These are phyloP conservation scores for Metellina segmentata DNA, from an alignment of 2,888 invertebrate species.

Conservation along the genomic window DNA sequence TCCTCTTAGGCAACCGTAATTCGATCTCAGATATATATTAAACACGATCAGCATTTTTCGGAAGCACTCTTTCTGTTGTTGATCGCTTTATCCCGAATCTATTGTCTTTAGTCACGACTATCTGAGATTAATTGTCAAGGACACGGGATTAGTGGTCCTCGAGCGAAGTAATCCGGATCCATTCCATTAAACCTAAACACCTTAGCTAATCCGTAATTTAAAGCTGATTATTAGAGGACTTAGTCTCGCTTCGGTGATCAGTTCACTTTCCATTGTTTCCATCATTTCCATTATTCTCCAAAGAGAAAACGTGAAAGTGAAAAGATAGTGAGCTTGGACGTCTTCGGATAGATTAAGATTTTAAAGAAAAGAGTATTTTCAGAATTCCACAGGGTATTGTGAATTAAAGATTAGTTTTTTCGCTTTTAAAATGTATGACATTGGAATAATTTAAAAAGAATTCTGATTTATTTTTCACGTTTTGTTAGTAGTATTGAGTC, in stretches of 20 bases:
- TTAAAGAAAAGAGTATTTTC: not conserved
- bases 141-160: constrained; percentile 30
- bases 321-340: not conserved
- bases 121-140: constrained; percentile 12
- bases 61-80: not conserved
- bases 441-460: too few relatives aligned
- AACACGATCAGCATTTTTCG: too few relatives aligned
- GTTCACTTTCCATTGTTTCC: constrained; percentile 55
- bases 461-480: too few relatives aligned
- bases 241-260: constrained; percentile 51
- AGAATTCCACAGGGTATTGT: not conserved
- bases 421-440: too few relatives aligned
- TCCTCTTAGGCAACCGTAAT: too few relatives aligned
- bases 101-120: not conserved
- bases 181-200: constrained; percentile 43
- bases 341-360: not conserved
- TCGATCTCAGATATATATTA: too few relatives aligned
- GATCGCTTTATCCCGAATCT: not conserved
- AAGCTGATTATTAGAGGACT: constrained; percentile 61
- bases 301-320: not conserved
- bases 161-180: constrained; percentile 55
- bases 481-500: too few relatives aligned
- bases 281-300: constrained; percentile 16
- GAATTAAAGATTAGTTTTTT: not conserved
- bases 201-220: constrained; percentile 59